Base-by-base conservation (phyloP, 1,140 invertebrate species). In the Trichomalopsis sarcophagae region DNA sequence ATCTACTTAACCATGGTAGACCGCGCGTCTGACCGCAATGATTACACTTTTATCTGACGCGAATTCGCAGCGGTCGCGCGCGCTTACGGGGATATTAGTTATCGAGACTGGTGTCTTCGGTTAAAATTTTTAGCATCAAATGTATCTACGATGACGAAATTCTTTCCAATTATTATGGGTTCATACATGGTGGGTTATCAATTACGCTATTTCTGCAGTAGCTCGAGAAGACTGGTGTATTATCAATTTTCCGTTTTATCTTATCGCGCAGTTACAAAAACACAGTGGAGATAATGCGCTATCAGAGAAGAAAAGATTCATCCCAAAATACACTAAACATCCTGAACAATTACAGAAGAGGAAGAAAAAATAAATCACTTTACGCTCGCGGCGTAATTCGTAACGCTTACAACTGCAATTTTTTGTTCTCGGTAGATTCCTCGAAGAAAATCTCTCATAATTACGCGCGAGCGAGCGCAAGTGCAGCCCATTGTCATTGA, bases 11-110 rank as follows among this genome's bases (percentile, higher is more conserved):
- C 66, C 84, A 86, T 55, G 88, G 84, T 86, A 88, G 87, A 88
- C 88, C 79, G 87, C 87, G 84, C 86, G 88, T 88, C 88, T 88
- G 85, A 82, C 82, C 82, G 68, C 55, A 79, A 82, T 85, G 82
- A 84, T 81, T 82, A 79, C 86, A 73, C 86, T 89, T 89, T 88
- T 87, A 86, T 87, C 50, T 30, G 10, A 1, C 47, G 47, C 36
- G 50, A 66, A 62, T 50, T 44, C 75, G 40, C 75, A 71, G 68
- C 10, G 14, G 74, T 62, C 11, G 73, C 21, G 14, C 17, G 17
- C 55, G 33, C 33, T 55, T 14, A 17, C 50, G 21, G 21, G 55
- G 55, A 62, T 17, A 44, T 44, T 44, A 62, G 55, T 62, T 62
- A 62, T 62, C 7, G 17, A 62, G 55, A 21, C 55, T 62, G 55